Evolutionary conservation across 1,140 invertebrate genomes (phyloP).

Genomic region (Neodiprion lecontei): DNA sequence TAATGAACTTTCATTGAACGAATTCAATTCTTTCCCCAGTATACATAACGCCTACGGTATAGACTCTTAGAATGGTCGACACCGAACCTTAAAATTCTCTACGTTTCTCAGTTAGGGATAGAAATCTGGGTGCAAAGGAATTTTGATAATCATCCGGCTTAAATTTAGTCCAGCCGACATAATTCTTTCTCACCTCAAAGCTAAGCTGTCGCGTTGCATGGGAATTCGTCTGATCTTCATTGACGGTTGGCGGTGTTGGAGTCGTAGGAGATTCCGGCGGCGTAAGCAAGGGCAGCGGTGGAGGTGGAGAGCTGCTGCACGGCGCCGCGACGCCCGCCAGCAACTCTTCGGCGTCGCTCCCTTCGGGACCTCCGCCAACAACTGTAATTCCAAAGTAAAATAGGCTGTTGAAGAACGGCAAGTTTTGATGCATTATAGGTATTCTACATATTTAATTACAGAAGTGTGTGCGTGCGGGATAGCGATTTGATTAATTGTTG

Average conservation of each 20-base stretch:
- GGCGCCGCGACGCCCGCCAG: slow-evolving; percentile 48
- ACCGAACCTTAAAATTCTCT: too few relatives aligned
- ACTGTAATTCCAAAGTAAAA: slow-evolving; percentile 40
- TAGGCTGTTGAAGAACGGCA: slow-evolving; percentile 19
- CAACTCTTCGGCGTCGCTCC: slow-evolving; percentile 57
- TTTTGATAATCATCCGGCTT: neutral
- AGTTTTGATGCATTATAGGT: slow-evolving; percentile 20
- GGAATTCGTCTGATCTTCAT: slow-evolving; percentile 49
- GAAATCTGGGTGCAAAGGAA: neutral
- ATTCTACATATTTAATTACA: too few relatives aligned
- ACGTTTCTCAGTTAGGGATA: too few relatives aligned
- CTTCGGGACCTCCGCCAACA: slow-evolving; percentile 53
- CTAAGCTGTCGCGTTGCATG: slow-evolving; percentile 54
- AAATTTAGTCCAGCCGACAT: neutral
- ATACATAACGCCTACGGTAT: too few relatives aligned
- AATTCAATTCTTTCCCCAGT: too few relatives aligned
- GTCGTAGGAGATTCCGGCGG: slow-evolving; percentile 44
- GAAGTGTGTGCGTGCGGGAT: too few relatives aligned
- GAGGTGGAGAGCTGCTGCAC: slow-evolving; percentile 49
- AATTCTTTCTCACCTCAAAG: slow-evolving; percentile 44
- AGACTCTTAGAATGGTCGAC: too few relatives aligned
- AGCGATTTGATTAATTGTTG: too few relatives aligned
- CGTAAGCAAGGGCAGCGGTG: slow-evolving; percentile 35
- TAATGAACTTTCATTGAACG: too few relatives aligned
- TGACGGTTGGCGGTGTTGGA: slow-evolving; percentile 42